phyloP scores from a whole-genome alignment of 2,797 vertebrate genomes.

The Pteronotus mesoamericanus region DNA sequence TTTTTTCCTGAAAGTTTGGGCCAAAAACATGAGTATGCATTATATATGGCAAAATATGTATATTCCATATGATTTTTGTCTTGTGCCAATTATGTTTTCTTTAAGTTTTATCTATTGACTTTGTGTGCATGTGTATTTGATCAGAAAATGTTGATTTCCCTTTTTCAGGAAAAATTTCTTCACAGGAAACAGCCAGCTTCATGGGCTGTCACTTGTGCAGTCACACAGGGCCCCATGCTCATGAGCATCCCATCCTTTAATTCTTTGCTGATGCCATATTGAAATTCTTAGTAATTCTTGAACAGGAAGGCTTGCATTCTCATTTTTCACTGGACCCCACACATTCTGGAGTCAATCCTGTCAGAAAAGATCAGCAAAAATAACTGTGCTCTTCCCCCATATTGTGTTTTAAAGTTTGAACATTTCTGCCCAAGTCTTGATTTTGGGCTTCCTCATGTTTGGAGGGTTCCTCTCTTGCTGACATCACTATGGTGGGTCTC shows the following conservation, averaged over 20 bases:
- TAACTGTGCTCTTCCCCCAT: not conserved
- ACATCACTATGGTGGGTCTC: not conserved
- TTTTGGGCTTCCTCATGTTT: not conserved
- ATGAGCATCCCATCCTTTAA: not conserved
- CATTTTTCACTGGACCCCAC: not conserved
- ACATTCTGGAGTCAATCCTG: not conserved
- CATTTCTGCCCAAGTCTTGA: not conserved
- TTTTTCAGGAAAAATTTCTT: not conserved
- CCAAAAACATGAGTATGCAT: too few relatives aligned
- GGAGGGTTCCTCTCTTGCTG: not conserved
- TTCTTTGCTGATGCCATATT: not conserved
- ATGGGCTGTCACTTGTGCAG: not conserved
- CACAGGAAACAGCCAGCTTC: not conserved
- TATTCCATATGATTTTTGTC: not conserved
- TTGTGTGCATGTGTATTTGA: not conserved
- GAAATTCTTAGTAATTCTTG: not conserved
- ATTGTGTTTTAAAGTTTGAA: not conserved
- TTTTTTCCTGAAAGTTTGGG: too few relatives aligned
- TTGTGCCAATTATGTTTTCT: not conserved
- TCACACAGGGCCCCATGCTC: not conserved
- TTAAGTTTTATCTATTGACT: not conserved
- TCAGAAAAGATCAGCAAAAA: not conserved
- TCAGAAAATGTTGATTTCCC: not conserved
- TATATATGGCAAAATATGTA: too few relatives aligned
- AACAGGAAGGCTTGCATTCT: not conserved